Conservation (phyloP, 2,888 invertebrate genomes). For the Habroteleia sp. region DNA sequence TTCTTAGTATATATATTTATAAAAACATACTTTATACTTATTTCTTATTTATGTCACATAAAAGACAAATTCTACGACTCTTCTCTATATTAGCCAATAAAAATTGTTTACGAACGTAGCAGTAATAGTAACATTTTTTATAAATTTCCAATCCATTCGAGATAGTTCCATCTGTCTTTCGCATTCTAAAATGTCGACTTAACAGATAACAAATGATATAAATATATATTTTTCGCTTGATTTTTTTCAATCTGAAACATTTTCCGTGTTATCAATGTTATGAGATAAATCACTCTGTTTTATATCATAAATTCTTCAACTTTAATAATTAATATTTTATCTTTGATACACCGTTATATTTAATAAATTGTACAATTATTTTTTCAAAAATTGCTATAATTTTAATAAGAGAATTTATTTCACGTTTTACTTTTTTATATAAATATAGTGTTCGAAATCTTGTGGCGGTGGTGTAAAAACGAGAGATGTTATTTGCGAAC, state of each 20-base stretch:
- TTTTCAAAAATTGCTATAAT: background rate
- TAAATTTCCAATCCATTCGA: slow-evolving; percentile 24
- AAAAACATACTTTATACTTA: slow-evolving; percentile 27
- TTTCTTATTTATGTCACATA: too few species aligned
- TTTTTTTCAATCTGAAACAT: too few species aligned
- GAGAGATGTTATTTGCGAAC: slow-evolving; percentile 91
- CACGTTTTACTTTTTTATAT: slow-evolving; percentile 13
- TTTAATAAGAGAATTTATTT: slow-evolving; percentile 21
- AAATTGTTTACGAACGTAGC: slow-evolving; percentile 42
- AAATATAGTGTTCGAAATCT: slow-evolving; percentile 89
- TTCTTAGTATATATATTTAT: too few species aligned
- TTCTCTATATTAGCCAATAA: slow-evolving; percentile 28
- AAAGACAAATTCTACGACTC: too few species aligned
- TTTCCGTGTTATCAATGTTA: too few species aligned
- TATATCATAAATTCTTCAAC: too few species aligned
- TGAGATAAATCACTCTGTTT: too few species aligned
- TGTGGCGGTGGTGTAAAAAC: slow-evolving; percentile 96
- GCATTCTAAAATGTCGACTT: slow-evolving; percentile 40
- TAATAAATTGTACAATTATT: too few species aligned
- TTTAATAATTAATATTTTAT: too few species aligned
- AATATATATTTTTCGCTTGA: slow-evolving; percentile 2
- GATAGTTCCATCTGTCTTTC: background rate
- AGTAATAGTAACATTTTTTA: slow-evolving; percentile 40
- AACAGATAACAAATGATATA: too few species aligned
- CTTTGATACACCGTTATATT: too few species aligned